Conservation (phyloP, 2,113 vertebrate genomes). For the Zingel zingel region DNA sequence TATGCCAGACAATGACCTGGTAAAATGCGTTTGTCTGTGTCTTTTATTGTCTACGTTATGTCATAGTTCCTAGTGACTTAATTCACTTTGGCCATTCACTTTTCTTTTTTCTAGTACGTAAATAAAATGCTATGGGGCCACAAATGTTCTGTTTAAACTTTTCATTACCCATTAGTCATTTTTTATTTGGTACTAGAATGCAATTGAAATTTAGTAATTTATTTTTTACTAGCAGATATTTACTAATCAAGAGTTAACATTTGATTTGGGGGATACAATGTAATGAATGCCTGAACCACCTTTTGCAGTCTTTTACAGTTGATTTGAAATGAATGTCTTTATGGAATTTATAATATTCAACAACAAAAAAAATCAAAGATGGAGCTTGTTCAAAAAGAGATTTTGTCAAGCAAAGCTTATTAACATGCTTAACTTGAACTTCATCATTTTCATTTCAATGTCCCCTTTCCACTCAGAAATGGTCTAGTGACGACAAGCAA, state of each 20-base stretch:
- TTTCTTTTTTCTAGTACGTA: not conserved
- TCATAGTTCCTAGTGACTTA: not conserved
- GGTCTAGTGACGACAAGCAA: slow-evolving; percentile 49
- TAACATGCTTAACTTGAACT: not conserved
- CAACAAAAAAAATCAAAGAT: not conserved
- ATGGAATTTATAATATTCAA: not conserved
- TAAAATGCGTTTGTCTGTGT: slow-evolving; percentile 1
- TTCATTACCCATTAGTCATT: not conserved
- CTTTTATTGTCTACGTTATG: not conserved
- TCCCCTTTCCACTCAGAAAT: slow-evolving; percentile 49
- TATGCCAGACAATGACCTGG: slow-evolving; percentile 21
- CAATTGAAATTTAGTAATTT: not conserved
- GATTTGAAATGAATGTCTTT: not conserved
- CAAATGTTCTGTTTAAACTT: not conserved
- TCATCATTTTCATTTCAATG: not conserved
- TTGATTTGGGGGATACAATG: not conserved
- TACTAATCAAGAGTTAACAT: not conserved
- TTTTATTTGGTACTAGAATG: not conserved
- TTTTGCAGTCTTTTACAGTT: not conserved
- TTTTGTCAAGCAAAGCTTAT: not conserved
- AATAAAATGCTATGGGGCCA: not conserved
- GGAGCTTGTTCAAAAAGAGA: not conserved
- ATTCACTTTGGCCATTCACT: not conserved
- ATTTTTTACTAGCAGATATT: not conserved
- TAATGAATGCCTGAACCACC: not conserved